These are phyloP conservation scores for Pleuronectes platessa DNA, from an alignment of 2,113 vertebrate genomes.

Conservation along the genomic window DNA sequence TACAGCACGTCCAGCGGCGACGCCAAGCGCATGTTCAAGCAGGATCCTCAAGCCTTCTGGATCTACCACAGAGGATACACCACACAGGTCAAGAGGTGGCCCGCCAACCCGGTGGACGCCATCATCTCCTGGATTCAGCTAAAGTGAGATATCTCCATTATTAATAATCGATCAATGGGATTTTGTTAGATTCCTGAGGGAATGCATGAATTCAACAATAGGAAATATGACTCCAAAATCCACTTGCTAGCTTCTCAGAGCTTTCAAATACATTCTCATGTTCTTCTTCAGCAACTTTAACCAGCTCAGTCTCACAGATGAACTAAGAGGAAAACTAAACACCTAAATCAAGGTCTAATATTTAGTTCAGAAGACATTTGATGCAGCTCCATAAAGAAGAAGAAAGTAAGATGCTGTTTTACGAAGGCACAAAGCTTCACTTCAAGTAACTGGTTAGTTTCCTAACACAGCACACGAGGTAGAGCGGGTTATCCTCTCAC, in stretches of 20 bases:
- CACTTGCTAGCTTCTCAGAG: background rate
- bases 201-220: background rate
- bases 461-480: no score
- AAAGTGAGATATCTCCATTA: constrained; percentile 77
- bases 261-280: background rate
- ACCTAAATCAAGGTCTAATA: no score
- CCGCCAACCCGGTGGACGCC: constrained; percentile 85
- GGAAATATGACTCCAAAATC: background rate
- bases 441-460: no score
- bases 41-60: constrained; percentile 86
- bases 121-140: constrained; percentile 86
- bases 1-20: constrained; percentile 87
- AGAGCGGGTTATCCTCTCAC: no score
- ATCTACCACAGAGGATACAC: constrained; percentile 92
- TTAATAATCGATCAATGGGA: background rate
- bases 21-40: constrained; percentile 85
- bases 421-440: no score
- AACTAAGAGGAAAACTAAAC: no score
- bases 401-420: no score
- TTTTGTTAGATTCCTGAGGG: background rate
- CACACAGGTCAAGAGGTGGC: constrained; percentile 89
- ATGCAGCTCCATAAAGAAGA: background rate
- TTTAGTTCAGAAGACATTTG: background rate
- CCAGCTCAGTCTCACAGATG: no score
- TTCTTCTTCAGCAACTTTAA: no score